These are phyloP conservation scores for Eulacestoma nigropectus DNA, from an alignment of 2,113 vertebrate species.

Conservation along the genomic window DNA sequence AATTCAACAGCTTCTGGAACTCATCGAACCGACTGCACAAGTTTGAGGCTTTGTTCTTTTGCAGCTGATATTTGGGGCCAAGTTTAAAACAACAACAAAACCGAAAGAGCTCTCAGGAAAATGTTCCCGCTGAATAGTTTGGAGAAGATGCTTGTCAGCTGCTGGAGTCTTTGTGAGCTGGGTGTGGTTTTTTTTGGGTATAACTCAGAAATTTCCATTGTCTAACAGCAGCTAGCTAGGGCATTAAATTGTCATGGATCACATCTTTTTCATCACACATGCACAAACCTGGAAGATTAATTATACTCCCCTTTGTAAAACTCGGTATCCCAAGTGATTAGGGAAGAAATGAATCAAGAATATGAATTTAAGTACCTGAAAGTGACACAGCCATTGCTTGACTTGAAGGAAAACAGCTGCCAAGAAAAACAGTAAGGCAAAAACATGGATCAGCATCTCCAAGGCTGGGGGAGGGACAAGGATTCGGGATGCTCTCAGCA, in stretches of 20 bases:
- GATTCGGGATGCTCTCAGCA: not conserved
- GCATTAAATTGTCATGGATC: slow-evolving; percentile 27
- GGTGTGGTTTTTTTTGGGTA: slow-evolving; percentile 21
- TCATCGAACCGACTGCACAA: not conserved
- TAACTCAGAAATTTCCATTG: slow-evolving; percentile 44
- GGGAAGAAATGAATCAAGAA: slow-evolving; percentile 46
- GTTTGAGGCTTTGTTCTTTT: not conserved
- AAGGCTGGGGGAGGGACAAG: not conserved
- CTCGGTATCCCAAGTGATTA: slow-evolving; percentile 7
- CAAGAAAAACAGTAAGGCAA: not conserved
- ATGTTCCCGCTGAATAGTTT: not conserved
- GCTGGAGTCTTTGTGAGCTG: slow-evolving; percentile 2
- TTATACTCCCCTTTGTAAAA: slow-evolving; percentile 33
- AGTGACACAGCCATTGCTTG: not conserved
- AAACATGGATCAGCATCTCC: not conserved
- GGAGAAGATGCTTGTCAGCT: slow-evolving; percentile 41
- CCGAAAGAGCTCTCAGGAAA: not conserved
- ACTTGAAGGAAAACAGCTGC: slow-evolving; percentile 33
- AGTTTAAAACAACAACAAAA: not conserved
- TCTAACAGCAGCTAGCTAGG: slow-evolving; percentile 16
- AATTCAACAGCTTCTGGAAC: slow-evolving; percentile 21
- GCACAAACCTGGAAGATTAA: slow-evolving; percentile 47
- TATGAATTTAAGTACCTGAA: slow-evolving; percentile 46
- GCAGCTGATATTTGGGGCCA: not conserved
- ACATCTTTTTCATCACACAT: slow-evolving; percentile 27